These are phyloP conservation scores for Clanis bilineata DNA, from an alignment of 2,888 invertebrate species.

Conservation along the genomic window DNA sequence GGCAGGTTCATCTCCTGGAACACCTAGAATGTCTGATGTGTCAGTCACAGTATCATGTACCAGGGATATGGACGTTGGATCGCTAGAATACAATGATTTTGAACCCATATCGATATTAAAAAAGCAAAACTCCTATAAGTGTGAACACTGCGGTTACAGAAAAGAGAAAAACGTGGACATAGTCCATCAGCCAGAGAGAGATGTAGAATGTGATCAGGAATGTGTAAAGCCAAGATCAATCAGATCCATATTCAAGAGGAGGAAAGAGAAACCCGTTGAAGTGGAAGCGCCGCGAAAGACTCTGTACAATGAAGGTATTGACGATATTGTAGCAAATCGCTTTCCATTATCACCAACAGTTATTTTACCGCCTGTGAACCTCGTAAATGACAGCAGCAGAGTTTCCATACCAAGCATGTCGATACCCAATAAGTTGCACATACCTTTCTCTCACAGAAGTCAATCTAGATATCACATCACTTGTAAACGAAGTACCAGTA, in stretches of 20 bases:
- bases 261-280: slow-evolving; percentile 18
- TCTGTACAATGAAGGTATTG: slow-evolving; percentile 64
- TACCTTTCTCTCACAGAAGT: slow-evolving; percentile 46
- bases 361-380: slow-evolving; percentile 21
- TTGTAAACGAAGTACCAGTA: slow-evolving; percentile 38
- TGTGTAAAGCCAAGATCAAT: slow-evolving; percentile 24
- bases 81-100: background rate
- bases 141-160: background rate
- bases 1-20: slow-evolving; percentile 26
- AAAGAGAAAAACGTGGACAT: background rate
- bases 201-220: slow-evolving; percentile 27
- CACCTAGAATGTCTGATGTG: slow-evolving; percentile 24
- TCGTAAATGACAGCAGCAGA: slow-evolving; percentile 25
- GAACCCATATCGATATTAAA: slow-evolving; percentile 34
- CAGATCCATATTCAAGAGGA: slow-evolving; percentile 28
- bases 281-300: slow-evolving; percentile 34
- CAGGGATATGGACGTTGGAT: slow-evolving; percentile 24
- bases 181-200: slow-evolving; percentile 31
- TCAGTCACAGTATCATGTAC: slow-evolving; percentile 31
- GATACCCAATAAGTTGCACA: slow-evolving; percentile 20
- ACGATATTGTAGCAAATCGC: slow-evolving; percentile 36
- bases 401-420: slow-evolving; percentile 23
- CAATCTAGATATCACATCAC: slow-evolving; percentile 54
- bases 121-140: slow-evolving; percentile 19
- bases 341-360: slow-evolving; percentile 19